Conservation (phyloP, 2,797 vertebrate species). For the Tiaroga cobitis region DNA sequence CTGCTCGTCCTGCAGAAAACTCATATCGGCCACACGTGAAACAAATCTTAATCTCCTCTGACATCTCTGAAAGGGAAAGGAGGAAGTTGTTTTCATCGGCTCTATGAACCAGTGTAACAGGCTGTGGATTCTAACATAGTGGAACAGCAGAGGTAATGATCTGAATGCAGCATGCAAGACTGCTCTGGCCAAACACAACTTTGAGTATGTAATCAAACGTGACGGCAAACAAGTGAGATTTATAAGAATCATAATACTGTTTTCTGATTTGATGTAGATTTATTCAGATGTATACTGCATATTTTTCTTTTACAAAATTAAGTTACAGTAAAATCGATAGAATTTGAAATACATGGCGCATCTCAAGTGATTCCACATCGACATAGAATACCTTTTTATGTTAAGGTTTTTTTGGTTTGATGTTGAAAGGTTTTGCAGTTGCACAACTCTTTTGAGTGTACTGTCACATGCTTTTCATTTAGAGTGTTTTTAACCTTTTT, state of each 20-base stretch:
- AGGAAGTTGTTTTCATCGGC: constrained; percentile 32
- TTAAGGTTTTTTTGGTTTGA: no score
- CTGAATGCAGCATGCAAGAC: constrained; percentile 7
- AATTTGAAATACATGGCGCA: neutral
- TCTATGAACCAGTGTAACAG: constrained; percentile 25
- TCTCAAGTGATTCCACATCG: neutral
- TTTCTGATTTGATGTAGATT: neutral
- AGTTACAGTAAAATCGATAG: neutral
- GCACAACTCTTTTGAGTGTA: no score
- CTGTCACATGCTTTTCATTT: no score
- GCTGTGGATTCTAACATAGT: constrained; percentile 24
- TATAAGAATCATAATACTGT: neutral
- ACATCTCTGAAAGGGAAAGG: constrained; percentile 32
- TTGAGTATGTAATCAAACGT: constrained; percentile 16
- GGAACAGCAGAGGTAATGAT: constrained; percentile 39
- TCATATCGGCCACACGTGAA: constrained; percentile 53
- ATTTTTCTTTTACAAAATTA: no score
- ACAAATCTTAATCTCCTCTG: constrained; percentile 59
- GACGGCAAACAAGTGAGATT: neutral
- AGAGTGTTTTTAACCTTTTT: no score
- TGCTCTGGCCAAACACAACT: constrained; percentile 20
- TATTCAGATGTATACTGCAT: neutral
- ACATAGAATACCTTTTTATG: no score
- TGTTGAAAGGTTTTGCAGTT: no score
- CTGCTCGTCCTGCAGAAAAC: constrained; percentile 55